Evolutionary conservation across 2,797 vertebrate genomes (phyloP), one percentile per base, ranked within the genome.

Genomic region (Acanthornis magna): DNA sequence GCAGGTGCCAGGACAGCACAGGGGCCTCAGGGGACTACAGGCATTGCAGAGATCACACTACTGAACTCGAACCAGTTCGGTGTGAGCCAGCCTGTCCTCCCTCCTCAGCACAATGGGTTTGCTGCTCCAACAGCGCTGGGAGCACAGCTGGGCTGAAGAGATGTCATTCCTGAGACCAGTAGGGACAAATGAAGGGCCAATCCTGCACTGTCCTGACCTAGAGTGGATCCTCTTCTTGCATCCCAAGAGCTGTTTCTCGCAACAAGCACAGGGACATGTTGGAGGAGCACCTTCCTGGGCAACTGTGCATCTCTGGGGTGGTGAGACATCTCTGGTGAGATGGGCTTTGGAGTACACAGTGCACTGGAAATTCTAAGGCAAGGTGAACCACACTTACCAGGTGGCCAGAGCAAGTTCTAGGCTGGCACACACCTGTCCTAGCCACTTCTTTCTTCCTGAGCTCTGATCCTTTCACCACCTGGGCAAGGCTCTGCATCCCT

Each of bases 1-100:
- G n/a, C 81, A 94, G 94, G 93, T 88, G 23, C 96, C 51, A 38
- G 88, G 67, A 93, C 72, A 89, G 92, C n/a, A 75, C 54, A 36
- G 93, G 91, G 95, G 91, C 62, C 27, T 40, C 95, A 96, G 95
- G 94, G 75, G 92, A 95, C 95, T 81, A 61, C 27, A 55, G 91
- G 58, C 22, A 43, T 95, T 93, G 65, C 75, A 36, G 73, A 73
- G 74, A 85, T 71, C 74, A 75, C 26, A 22, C 58, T 26, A 38
- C 70, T 78, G 91, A 91, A 83, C 81, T 90, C 91, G 92, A 75
- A 93, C 29, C 82, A 94, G 50, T 51, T 63, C 34, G 16, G 65
- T 60, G 48, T 55, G 67, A 96, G 40, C n/a, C 75, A 77, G 85
- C 60, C 58, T 84, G 68, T 78, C 53, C 40, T 83, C 9, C 34